A percentile compares a stretch with the other conserved stretches of the same genome.
Evolutionary conservation across 53 echinoderm and acorn worm genomes (phyloP).

Genomic region (Holothuria scabra): DNA sequence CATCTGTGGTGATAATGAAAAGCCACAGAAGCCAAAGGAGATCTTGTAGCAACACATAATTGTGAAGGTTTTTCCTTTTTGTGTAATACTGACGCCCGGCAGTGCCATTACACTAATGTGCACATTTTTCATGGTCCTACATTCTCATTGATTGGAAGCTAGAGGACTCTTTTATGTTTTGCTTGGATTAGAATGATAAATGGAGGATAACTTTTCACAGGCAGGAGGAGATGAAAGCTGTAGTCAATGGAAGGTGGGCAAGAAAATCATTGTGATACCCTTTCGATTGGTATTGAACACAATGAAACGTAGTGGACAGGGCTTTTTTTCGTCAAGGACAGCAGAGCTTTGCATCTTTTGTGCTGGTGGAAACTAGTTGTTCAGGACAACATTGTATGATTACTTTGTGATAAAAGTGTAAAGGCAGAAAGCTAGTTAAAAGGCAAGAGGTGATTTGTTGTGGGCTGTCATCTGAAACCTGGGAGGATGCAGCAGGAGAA

Average conservation of each 20-base stretch:
- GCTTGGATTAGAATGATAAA: conserved; percentile 44
- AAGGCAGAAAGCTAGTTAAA: conserved; percentile 33
- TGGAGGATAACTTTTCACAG: conserved; percentile 34
- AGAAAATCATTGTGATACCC: conserved; percentile 14
- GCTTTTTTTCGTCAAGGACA: neutral
- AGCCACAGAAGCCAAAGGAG: no score
- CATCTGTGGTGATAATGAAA: no score
- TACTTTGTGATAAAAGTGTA: conserved; percentile 12
- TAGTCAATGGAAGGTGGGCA: conserved; percentile 27
- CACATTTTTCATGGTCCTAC: conserved; percentile 38
- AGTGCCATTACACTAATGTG: conserved; percentile 36
- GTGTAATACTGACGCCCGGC: neutral
- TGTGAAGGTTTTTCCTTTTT: conserved; percentile 18
- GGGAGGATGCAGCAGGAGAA: no score
- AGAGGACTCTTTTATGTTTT: conserved; percentile 36
- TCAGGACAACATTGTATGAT: neutral
- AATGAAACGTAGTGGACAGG: neutral
- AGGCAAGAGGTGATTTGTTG: conserved; percentile 1
- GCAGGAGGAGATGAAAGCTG: neutral
- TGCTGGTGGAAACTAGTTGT: conserved; percentile 2
- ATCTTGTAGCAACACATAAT: neutral
- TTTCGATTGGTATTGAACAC: neutral
- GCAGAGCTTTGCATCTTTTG: conserved; percentile 1
- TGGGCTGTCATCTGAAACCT: conserved; percentile 33
- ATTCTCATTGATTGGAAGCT: conserved; percentile 33